Base-by-base conservation (phyloP, 2,113 vertebrate species). In the Nesoenas mayeri region DNA sequence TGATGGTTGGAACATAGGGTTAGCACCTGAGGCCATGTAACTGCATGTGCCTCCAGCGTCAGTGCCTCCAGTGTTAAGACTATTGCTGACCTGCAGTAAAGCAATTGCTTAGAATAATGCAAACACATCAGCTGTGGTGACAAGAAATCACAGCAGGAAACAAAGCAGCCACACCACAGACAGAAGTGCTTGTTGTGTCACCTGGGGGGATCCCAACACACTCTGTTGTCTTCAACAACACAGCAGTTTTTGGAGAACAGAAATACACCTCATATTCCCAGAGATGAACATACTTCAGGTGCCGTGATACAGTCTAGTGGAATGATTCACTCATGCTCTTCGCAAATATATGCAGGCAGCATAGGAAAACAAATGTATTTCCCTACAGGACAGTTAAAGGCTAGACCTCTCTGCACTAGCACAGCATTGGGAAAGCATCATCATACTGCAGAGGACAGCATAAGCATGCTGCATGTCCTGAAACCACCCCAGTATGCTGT, bases 41-140 rank as follows among this genome's bases (percentile, higher is more conserved):
- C 82, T 61, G 72, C 53, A 20, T 36, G 79, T 69, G 42, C 79
- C 73, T 79, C 56, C 53, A 11, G 28, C 57, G 60, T 88, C 77
- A 79, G 44, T 47, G 44, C 44, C 18, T 47, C 44, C 44, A 47
- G 44, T 47, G 44, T 56, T 86, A 79, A 79, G 77, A 67, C 65
- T 88, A 57, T 10, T 78, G 48, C 77, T 90, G 93, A 81, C 90
- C 90, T 40, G 50, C 77, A 79, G 29, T 92, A 84, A 86, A 79
- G 69, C 53, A 79, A 31, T 79, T 44, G 15, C 65, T 36, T 8
- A 81, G 85, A 81, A 72, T 81, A 89, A 54, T 3, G 5, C 53
- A 75, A 80, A 91, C 54, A 74, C 28, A 11, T 93, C 69, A 22
- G 53, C 75, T 65, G 15, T 50, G 53, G 69, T 71, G 72, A 78